phyloP scores from a whole-genome alignment of 2,113 vertebrate species.

The Macroglossus sobrinus region DNA sequence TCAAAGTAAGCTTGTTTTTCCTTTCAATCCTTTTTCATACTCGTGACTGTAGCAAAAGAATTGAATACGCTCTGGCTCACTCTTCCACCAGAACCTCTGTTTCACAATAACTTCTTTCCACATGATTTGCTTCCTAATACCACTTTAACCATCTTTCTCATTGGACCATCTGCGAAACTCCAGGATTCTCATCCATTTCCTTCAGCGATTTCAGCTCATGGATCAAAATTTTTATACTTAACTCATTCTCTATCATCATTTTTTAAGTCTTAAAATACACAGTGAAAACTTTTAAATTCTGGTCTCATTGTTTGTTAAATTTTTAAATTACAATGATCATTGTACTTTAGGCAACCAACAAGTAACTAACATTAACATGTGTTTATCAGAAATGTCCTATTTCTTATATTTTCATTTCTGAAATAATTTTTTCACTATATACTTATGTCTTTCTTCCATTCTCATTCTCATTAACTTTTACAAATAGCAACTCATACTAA shows the following conservation, averaged over 20 bases:
- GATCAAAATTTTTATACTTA: background rate
- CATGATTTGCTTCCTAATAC: background rate
- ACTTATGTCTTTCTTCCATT: background rate
- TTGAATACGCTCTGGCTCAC: background rate
- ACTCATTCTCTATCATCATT: background rate
- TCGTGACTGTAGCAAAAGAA: background rate
- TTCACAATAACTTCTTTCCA: rapidly evolving
- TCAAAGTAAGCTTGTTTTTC: background rate
- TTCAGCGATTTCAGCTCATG: background rate
- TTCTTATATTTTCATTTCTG: background rate
- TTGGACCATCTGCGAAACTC: background rate
- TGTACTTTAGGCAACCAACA: background rate
- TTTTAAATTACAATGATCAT: background rate
- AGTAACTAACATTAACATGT: background rate
- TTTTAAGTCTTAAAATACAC: background rate
- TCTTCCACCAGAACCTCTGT: background rate
- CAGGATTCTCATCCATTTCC: background rate
- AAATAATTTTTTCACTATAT: background rate
- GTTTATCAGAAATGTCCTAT: background rate
- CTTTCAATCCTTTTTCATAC: background rate
- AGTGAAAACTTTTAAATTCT: background rate
- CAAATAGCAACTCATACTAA: background rate
- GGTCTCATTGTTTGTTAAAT: background rate
- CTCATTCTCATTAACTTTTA: background rate
- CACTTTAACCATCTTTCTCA: background rate